phyloP scores from a whole-genome alignment of 2,113 vertebrate species.

The Pimephales promelas region DNA sequence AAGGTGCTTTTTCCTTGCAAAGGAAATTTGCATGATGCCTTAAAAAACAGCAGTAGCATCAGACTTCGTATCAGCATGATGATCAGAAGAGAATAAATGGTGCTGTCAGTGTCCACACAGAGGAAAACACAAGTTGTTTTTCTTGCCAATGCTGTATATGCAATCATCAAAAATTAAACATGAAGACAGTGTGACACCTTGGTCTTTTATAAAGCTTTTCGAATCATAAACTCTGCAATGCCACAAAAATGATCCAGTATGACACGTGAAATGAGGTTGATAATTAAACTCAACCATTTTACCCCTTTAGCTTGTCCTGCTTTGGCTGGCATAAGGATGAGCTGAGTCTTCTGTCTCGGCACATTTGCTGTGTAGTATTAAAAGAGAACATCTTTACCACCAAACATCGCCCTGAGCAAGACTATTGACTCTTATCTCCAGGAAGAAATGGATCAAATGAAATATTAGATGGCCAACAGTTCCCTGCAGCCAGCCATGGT shows the following conservation, averaged over 20 bases:
- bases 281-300: constrained; percentile 1
- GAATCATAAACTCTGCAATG: constrained; percentile 44
- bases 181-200: background rate
- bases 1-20: constrained; percentile 52
- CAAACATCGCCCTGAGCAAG: constrained; percentile 52
- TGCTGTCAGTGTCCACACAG: constrained; percentile 58
- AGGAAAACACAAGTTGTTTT: constrained; percentile 48
- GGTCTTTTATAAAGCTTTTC: background rate
- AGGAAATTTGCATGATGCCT: constrained; percentile 59
- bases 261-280: constrained; percentile 33
- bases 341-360: constrained; percentile 20
- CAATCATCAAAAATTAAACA: background rate
- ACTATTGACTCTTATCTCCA: constrained; percentile 52
- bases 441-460: constrained; percentile 54
- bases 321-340: constrained; percentile 14
- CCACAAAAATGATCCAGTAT: constrained; percentile 38
- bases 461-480: constrained; percentile 49
- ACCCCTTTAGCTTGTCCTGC: constrained; percentile 11
- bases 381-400: constrained; percentile 53
- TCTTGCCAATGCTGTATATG: constrained; percentile 33
- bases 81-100: constrained; percentile 62
- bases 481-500: constrained; percentile 45
- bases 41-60: constrained; percentile 57
- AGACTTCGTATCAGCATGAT: constrained; percentile 50
- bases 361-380: constrained; percentile 50